Percentiles rank a stretch among this genome's conserved stretches.
phyloP scores from a whole-genome alignment of 2,888 invertebrate genomes.

The Lumbricus terrestris region DNA sequence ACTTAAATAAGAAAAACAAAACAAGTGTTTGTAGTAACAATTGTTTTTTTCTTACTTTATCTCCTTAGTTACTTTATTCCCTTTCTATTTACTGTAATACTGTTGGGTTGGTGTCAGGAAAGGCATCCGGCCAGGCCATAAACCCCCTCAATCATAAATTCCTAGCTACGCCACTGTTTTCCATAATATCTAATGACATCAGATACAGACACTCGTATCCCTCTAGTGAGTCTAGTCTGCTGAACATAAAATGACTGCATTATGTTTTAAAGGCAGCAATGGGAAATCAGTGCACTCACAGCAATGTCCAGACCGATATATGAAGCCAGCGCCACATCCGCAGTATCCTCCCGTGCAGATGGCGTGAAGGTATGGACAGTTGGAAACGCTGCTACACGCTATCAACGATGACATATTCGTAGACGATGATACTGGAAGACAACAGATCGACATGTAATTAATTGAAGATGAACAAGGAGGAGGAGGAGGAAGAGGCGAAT shows the following conservation, averaged over 20 bases:
- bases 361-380: slow-evolving; percentile 4
- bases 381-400: background rate
- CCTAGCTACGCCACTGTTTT: too few relatives aligned
- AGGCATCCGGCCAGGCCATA: too few relatives aligned
- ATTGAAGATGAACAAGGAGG: background rate
- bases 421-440: background rate
- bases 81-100: too few relatives aligned
- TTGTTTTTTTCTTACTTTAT: too few relatives aligned
- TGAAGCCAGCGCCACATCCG: slow-evolving; percentile 17
- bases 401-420: background rate
- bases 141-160: too few relatives aligned
- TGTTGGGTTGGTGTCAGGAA: too few relatives aligned
- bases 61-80: too few relatives aligned
- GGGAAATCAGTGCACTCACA: slow-evolving; percentile 13
- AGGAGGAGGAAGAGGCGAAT: background rate
- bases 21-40: too few relatives aligned
- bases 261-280: background rate
- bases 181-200: too few relatives aligned
- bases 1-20: too few relatives aligned
- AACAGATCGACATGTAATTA: background rate
- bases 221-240: too few relatives aligned
- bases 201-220: too few relatives aligned
- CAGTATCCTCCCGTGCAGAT: background rate
- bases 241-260: background rate
- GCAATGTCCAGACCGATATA: slow-evolving; percentile 22